A percentile compares a stretch with the other conserved stretches of the same genome.
Evolutionary conservation across 2,797 vertebrate species (phyloP).

Genomic region (Channa striata): DNA sequence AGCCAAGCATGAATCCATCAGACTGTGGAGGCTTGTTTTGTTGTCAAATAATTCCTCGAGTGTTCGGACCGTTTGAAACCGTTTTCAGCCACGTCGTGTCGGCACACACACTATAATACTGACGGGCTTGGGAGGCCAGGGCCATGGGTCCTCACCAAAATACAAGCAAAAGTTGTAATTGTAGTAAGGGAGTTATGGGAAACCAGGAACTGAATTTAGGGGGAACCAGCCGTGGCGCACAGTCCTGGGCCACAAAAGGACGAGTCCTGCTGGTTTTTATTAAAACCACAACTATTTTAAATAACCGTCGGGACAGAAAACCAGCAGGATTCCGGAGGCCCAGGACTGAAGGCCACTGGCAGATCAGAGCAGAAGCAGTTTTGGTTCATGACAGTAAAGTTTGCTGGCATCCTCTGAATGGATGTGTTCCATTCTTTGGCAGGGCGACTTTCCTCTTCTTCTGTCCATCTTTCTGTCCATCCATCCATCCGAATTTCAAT

Average conservation of each 20-base stretch:
- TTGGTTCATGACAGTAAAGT: constrained; percentile 77
- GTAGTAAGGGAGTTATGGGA: constrained; percentile 45
- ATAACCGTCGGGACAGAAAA: constrained; percentile 37
- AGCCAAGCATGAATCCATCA: constrained; percentile 9
- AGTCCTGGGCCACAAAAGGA: constrained; percentile 33
- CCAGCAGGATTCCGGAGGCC: constrained; percentile 43
- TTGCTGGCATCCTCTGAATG: constrained; percentile 94
- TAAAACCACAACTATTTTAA: constrained; percentile 23
- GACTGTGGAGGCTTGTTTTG: constrained; percentile 11
- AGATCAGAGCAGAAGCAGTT: constrained; percentile 55
- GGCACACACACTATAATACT: constrained; percentile 39
- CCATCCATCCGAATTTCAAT: constrained; percentile 82
- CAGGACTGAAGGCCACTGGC: constrained; percentile 59
- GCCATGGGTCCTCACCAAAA: constrained; percentile 42
- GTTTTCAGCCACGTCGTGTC: constrained; percentile 50
- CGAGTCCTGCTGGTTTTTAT: constrained; percentile 56
- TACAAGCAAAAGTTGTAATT: constrained; percentile 44
- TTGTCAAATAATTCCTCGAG: constrained; percentile 23
- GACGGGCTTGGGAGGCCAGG: constrained; percentile 50
- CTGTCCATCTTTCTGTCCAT: constrained; percentile 85
- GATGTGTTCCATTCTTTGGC: constrained; percentile 95
- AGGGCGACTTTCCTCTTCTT: constrained; percentile 91
- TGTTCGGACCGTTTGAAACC: constrained; percentile 44
- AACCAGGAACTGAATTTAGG: constrained; percentile 60
- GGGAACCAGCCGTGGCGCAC: constrained; percentile 57